phyloP scores from a whole-genome alignment of 2,797 vertebrate genomes.

The Alca torda region DNA sequence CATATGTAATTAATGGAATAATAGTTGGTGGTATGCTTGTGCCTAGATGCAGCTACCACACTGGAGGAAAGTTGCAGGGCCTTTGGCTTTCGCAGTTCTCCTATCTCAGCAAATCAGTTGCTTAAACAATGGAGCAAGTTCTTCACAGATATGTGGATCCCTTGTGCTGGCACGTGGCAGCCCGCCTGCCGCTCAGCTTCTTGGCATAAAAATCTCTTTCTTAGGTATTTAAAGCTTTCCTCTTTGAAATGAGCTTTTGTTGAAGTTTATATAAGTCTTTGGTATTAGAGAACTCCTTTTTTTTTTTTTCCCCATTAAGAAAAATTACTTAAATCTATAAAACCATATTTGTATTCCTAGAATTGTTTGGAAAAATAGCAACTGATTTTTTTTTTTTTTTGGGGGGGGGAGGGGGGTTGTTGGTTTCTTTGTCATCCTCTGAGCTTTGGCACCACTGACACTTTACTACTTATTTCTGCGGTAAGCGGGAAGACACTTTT shows the following conservation, averaged over 20 bases:
- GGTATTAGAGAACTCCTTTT: not conserved
- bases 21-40: not conserved
- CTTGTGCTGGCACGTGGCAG: not conserved
- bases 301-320: not conserved
- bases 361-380: conserved; percentile 33
- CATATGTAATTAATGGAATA: not conserved
- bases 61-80: not conserved
- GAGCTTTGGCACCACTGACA: not conserved
- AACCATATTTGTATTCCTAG: conserved; percentile 12
- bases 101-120: not conserved
- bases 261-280: not conserved
- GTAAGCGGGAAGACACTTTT: conserved; percentile 14
- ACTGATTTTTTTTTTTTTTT: not conserved
- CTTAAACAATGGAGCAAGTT: not conserved
- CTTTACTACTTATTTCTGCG: conserved; percentile 21
- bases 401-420: not conserved
- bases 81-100: not conserved
- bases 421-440: conserved; percentile 53
- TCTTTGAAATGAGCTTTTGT: not conserved
- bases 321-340: not conserved
- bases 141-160: not conserved
- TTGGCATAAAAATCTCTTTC: not conserved
- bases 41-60: not conserved
- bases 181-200: not conserved
- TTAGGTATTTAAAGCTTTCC: not conserved